Evolutionary conservation across 2,113 vertebrate genomes (phyloP), one percentile per base, ranked within the genome.

Genomic region (Xiphorhynchus elegans): DNA sequence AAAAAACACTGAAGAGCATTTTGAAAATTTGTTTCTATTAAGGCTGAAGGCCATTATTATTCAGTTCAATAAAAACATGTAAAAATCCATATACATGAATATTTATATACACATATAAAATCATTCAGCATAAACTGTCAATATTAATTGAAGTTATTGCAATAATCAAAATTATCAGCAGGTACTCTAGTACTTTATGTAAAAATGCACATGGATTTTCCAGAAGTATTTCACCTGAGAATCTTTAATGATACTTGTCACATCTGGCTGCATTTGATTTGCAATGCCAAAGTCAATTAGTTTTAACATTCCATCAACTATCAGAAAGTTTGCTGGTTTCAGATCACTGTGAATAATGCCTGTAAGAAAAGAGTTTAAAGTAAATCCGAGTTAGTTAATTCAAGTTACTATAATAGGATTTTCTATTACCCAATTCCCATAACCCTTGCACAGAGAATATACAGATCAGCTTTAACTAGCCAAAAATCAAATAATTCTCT

Each of bases 271-370:
- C 97, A 99, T 99, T 97, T 98, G 98, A 94, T 99, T 99, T 91
- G 99, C 99, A 70, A 99, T 99, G 37, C 99, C 99, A 95, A 99
- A 99, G 97, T 99, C 99, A 64, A 99, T 99, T 69, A 99, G 90
- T 92, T 99, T 99, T 76, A 99, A 96, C 55, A 99, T 99, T 26
- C 99, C 99, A 76, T 99, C 99, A 94, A 99, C 99, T 64, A 99
- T 99, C 64, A 99, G 97, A 97, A 99, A 99, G 95, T 99, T 99
- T 37, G 99, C 99, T 70, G 99, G 99, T 96, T 99, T 99, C 96
- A 99, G 95, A 93, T 99, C 99, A 96, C 99, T 99, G 94, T 99
- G 99, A 97, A 99, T 97, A 58, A 99, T 99, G n/a, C 99, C 99
- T 99, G 92, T 24, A 39, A 74, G 67, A 97, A 85, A 73, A 74